These are phyloP conservation scores for Lamprotornis superbus DNA, from an alignment of 2,113 vertebrate species.

Conservation along the genomic window DNA sequence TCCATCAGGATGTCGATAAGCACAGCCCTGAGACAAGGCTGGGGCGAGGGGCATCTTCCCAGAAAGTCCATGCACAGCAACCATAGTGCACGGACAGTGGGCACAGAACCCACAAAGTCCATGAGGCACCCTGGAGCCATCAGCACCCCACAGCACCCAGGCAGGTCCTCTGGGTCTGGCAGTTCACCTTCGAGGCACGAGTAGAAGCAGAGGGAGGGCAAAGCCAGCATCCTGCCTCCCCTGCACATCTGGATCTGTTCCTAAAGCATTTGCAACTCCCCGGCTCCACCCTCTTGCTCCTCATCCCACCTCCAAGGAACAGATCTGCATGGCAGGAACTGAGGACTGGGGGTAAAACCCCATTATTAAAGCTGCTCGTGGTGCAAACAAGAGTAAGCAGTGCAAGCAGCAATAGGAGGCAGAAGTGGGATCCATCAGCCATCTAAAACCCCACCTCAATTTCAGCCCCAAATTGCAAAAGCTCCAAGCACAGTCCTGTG, in stretches of 20 bases:
- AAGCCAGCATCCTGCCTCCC: background rate
- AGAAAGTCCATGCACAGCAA: accelerated
- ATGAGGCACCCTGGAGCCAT: background rate
- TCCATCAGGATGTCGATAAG: accelerated
- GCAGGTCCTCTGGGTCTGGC: background rate
- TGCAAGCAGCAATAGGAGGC: background rate
- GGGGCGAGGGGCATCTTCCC: background rate
- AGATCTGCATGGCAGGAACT: background rate
- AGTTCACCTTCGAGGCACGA: background rate
- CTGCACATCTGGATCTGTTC: background rate
- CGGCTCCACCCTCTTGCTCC: background rate
- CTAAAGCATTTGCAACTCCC: background rate
- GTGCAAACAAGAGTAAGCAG: background rate
- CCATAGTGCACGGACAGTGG: accelerated
- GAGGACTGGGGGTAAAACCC: background rate
- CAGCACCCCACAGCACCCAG: background rate
- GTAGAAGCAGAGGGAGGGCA: background rate
- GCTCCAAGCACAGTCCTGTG: background rate
- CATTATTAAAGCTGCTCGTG: background rate
- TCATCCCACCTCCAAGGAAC: background rate
- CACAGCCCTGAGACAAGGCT: background rate
- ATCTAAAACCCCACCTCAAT: background rate
- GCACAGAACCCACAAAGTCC: background rate
- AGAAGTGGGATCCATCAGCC: background rate
- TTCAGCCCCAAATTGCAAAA: background rate